Evolutionary conservation across 2,888 invertebrate species (phyloP).

Genomic region (Andrena bicolor): DNA sequence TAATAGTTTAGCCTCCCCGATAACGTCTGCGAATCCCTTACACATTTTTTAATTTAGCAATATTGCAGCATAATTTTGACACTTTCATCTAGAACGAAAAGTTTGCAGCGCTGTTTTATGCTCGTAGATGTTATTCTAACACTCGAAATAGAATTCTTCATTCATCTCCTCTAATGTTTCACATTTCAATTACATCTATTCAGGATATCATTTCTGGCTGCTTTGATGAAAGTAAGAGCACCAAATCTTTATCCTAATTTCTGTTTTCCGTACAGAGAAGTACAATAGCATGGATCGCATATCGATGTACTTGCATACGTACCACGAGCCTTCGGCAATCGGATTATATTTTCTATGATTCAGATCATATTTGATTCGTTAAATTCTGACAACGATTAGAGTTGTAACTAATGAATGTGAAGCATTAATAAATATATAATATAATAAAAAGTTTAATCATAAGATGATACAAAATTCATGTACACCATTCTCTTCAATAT

Average conservation of each 20-base stretch:
- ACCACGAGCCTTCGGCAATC: neutral
- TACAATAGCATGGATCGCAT: neutral
- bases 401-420: neutral
- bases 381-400: neutral
- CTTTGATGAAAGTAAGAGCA: neutral
- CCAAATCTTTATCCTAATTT: neutral
- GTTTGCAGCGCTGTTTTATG: constrained; percentile 9
- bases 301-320: neutral
- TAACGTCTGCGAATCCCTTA: constrained; percentile 5
- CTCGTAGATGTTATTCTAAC: constrained; percentile 5
- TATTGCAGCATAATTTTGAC: constrained; percentile 61
- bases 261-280: neutral
- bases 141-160: neutral
- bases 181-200: constrained; percentile 5
- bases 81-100: constrained; percentile 30
- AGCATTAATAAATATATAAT: neutral
- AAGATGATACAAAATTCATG: neutral
- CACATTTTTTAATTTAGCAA: constrained; percentile 48
- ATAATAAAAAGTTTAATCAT: constrained; percentile 1
- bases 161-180: constrained; percentile 13
- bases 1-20: neutral
- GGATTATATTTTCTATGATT: neutral
- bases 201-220: neutral
- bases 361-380: constrained; percentile 1
- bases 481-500: neutral